A percentile compares a stretch with the other conserved stretches of the same genome.
Evolutionary conservation across 2,888 invertebrate species (phyloP).

Genomic region (Conus canariensis): DNA sequence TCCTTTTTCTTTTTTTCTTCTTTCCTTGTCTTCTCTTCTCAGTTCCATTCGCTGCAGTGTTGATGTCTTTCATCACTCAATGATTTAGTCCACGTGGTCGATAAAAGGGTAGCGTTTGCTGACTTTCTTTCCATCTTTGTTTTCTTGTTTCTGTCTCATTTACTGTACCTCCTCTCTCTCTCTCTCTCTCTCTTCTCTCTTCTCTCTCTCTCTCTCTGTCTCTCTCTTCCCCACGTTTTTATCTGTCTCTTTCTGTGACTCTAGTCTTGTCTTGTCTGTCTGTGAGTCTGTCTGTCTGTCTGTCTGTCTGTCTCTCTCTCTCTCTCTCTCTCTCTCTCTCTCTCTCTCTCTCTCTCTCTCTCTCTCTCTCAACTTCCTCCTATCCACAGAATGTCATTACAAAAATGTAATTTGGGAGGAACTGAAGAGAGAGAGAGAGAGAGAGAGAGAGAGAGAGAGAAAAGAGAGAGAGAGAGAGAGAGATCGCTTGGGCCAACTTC

Average conservation of each 20-base stretch:
- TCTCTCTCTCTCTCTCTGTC: background rate
- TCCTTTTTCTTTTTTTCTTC: background rate
- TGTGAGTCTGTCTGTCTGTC: slow-evolving; percentile 24
- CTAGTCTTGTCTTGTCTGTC: background rate
- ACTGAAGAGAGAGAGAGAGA: too few relatives aligned
- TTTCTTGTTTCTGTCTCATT: background rate
- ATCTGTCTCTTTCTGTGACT: background rate
- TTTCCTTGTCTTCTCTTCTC: background rate
- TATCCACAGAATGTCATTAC: too few relatives aligned
- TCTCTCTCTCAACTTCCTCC: too few relatives aligned
- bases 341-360: background rate
- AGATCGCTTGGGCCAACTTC: background rate
- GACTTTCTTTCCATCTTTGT: background rate
- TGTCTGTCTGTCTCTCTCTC: background rate
- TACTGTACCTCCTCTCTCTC: background rate
- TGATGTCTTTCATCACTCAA: too few relatives aligned
- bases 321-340: slow-evolving; percentile 14
- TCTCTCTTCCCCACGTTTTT: background rate
- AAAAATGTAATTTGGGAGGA: too few relatives aligned
- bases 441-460: too few relatives aligned
- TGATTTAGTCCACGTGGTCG: too few relatives aligned
- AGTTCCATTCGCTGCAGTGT: too few relatives aligned
- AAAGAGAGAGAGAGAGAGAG: too few relatives aligned
- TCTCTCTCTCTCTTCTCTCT: background rate
- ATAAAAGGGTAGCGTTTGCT: background rate